Base-by-base conservation (phyloP, 2,113 vertebrate species). In the Rhineura floridana region DNA sequence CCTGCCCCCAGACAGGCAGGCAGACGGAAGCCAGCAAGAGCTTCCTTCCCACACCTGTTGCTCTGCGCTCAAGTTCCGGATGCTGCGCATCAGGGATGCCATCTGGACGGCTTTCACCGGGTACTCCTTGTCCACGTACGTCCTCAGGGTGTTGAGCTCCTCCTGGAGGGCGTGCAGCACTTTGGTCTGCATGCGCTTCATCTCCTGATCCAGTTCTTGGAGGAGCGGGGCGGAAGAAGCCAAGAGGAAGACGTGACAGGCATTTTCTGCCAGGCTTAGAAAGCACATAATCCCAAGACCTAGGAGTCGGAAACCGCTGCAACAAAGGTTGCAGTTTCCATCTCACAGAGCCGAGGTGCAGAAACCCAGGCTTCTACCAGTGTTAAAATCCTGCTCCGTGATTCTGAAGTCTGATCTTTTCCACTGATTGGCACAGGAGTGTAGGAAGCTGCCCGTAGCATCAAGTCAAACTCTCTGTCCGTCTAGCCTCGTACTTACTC, bases 191-290 rank as follows among this genome's bases (percentile, higher is more conserved):
- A 95, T 86, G 33, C 90, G 89, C 2, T 90, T 88, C 62, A 94
- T 39, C 76, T 95, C 90, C 80, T 81, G 81, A 67, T 94, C 78
- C 19, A 96, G 91, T 76, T 63, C 96, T 96, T 52, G 0, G 8
- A 25, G 15, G n/a, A 1, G 39, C 2, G 6, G 72, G 39, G 25
- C 4, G 52, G 28, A 25, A 52, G 42, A 44, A 52, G 2, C 12
- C 69, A 70, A 67, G 7, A 25, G 36, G 80, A 63, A 81, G 59
- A 63, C 3, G 19, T 25, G 19, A 39, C 28, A 4, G 28, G 11
- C 3, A 28, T 46, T 77, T 46, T 13, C 42, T 46, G 23, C 75
- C 42, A 28, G 11, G 44, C 48, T 48, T 1, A 46, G 44, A 30
- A 77, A 9, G 7, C 76, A 48, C 23, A 12, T 5, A 33, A 3